These are phyloP conservation scores for Cyanocitta stelleri DNA, from an alignment of 2,113 vertebrate species.

Conservation along the genomic window DNA sequence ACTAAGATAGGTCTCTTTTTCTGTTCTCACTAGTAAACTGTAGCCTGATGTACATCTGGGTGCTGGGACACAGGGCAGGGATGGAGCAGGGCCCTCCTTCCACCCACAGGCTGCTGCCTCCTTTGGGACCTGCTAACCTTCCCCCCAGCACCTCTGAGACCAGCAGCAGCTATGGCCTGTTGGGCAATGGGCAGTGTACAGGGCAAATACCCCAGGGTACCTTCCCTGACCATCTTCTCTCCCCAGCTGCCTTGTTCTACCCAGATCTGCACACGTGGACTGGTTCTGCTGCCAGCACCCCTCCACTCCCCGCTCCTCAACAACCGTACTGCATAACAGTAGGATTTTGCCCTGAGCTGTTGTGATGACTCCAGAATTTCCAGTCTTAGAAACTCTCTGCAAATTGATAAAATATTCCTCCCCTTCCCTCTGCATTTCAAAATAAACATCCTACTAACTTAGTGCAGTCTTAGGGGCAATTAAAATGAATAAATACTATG, in stretches of 20 bases:
- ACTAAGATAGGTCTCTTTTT: neutral
- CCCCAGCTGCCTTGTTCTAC: neutral
- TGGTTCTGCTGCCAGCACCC: neutral
- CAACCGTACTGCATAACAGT: neutral
- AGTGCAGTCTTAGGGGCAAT: neutral
- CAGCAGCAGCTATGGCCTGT: accelerated
- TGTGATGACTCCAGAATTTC: neutral
- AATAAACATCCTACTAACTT: neutral
- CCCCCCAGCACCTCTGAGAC: neutral
- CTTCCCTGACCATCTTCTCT: neutral
- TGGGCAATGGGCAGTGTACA: neutral
- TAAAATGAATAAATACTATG: slow-evolving; percentile 32
- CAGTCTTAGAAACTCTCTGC: neutral
- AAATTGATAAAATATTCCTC: slow-evolving; percentile 17
- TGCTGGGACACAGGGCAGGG: neutral
- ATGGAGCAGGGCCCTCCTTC: neutral
- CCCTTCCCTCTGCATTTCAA: neutral
- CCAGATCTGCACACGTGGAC: neutral
- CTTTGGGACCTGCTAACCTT: neutral
- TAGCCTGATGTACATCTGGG: neutral
- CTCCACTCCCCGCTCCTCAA: neutral
- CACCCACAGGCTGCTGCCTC: neutral
- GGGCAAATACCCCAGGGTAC: accelerated
- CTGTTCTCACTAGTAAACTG: neutral
- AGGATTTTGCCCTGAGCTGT: slow-evolving; percentile 20